Conservation (phyloP, 1,140 invertebrate genomes). For the Eufriesea mexicana region DNA sequence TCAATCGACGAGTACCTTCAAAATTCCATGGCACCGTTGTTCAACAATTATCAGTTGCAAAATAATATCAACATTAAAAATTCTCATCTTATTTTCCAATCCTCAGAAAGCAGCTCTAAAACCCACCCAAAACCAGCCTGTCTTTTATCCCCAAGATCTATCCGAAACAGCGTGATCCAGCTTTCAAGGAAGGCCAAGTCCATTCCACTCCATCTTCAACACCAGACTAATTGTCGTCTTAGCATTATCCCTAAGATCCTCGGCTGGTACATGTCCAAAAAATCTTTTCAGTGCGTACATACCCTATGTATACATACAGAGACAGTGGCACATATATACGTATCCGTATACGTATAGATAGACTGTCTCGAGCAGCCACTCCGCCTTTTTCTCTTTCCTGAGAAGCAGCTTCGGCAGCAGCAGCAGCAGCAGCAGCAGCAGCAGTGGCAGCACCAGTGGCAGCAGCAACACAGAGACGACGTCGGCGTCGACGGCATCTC, state of each 20-base stretch:
- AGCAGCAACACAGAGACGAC: constrained; percentile 53
- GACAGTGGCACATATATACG: not conserved
- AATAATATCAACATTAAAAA: no score
- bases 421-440: constrained; percentile 55
- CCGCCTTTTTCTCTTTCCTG: constrained; percentile 75
- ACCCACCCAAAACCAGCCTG: no score
- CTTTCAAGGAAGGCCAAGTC: not conserved
- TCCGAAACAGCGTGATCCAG: not conserved
- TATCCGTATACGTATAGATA: constrained; percentile 17
- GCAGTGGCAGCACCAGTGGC: constrained; percentile 19
- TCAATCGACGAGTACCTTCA: no score
- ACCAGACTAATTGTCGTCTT: constrained; percentile 41
- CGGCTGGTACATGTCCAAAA: constrained; percentile 33
- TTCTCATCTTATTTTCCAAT: no score
- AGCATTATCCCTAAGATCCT: constrained; percentile 31
- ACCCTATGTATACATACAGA: not conserved
- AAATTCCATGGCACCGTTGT: no score
- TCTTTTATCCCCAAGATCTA: not conserved
- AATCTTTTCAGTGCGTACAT: constrained; percentile 30
- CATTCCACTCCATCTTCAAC: constrained; percentile 2
- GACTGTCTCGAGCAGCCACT: constrained; percentile 79
- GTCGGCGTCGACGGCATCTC: constrained; percentile 71
- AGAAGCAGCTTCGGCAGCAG: constrained; percentile 55
- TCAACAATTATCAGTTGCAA: no score
- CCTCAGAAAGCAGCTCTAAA: not conserved